Evolutionary conservation across 1,140 invertebrate species (phyloP).

Genomic region (Cydia amplana): DNA sequence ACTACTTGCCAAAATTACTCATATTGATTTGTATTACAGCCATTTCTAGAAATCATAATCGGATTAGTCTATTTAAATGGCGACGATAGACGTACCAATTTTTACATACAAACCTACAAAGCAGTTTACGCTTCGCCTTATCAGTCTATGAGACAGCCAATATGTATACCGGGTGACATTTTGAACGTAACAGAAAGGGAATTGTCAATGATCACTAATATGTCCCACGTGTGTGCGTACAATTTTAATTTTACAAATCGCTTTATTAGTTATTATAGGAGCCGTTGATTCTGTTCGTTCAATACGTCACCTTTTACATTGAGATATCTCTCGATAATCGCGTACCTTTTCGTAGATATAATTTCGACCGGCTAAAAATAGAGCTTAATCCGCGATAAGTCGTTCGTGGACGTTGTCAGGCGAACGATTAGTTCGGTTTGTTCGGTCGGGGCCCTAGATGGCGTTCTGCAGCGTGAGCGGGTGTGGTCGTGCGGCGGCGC

Average conservation of each 20-base stretch:
- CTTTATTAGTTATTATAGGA: not conserved
- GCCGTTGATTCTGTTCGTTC: not conserved
- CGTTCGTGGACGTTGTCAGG: no score
- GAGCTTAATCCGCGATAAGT: not conserved
- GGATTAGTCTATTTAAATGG: not conserved
- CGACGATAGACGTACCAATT: not conserved
- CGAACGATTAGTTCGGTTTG: no score
- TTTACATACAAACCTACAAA: not conserved
- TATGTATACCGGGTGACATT: not conserved
- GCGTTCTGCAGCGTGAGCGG: slow-evolving; percentile 70
- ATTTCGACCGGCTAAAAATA: not conserved
- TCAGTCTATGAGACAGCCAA: not conserved
- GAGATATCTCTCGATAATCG: not conserved
- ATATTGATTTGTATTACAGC: not conserved
- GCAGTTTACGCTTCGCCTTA: not conserved
- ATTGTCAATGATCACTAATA: not conserved
- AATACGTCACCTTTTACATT: not conserved
- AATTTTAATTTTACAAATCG: not conserved
- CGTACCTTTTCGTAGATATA: not conserved
- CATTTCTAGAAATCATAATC: not conserved
- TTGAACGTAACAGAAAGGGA: not conserved
- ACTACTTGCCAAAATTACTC: slow-evolving; percentile 33
- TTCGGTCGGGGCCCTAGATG: slow-evolving; percentile 48
- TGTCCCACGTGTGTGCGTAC: not conserved
- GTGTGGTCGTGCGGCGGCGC: slow-evolving; percentile 47